Percentiles rank a stretch among this genome's conserved stretches.
Evolutionary conservation across 2,113 vertebrate species (phyloP).

Genomic region (Urocynchramus pylzowi): DNA sequence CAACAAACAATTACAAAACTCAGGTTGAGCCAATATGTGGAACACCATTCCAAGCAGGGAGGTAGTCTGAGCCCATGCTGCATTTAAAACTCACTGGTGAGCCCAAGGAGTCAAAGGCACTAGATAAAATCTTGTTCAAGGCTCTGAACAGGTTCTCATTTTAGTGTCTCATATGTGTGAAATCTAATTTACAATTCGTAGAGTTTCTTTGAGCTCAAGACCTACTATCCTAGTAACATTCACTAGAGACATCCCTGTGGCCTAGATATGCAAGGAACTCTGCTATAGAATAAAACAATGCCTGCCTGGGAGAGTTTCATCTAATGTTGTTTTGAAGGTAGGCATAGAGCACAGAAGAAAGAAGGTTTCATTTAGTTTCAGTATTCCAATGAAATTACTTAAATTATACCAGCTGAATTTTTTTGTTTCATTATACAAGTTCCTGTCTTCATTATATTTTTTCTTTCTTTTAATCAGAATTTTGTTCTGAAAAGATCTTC

Average conservation of each 20-base stretch:
- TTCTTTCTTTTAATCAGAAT: background rate
- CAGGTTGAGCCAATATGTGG: background rate
- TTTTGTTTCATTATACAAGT: background rate
- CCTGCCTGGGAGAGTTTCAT: background rate
- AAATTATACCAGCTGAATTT: background rate
- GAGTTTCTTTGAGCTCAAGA: constrained; percentile 8
- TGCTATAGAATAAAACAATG: background rate
- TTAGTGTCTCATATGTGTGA: background rate
- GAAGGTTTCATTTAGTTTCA: background rate
- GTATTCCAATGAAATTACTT: background rate
- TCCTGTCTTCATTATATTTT: background rate
- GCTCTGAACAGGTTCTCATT: background rate
- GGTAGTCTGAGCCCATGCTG: background rate
- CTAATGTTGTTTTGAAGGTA: background rate
- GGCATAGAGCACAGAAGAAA: background rate
- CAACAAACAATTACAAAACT: background rate
- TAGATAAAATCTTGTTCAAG: constrained; percentile 19
- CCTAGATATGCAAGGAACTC: background rate
- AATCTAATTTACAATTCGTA: constrained; percentile 24
- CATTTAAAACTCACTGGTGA: background rate
- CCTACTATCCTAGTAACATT: background rate
- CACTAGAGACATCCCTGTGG: background rate
- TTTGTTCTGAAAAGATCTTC: background rate
- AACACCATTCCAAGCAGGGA: background rate
- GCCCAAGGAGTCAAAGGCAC: background rate